These are phyloP conservation scores for Herpetotheres cachinnans DNA, from an alignment of 2,113 vertebrate genomes.

Conservation along the genomic window DNA sequence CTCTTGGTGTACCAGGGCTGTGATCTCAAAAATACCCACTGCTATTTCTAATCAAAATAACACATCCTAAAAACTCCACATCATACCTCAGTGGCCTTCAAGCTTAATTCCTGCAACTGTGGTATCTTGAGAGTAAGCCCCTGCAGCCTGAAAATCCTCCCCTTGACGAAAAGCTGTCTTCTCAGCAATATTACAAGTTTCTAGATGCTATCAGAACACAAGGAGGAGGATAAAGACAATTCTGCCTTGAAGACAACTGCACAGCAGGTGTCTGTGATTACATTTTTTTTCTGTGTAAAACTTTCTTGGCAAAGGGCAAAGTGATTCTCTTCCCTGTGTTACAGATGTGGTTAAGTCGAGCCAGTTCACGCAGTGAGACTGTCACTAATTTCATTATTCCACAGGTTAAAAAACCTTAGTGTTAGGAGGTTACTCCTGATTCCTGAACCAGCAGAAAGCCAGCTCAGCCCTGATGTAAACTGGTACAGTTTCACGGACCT, in stretches of 20 bases:
- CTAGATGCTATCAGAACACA: neutral
- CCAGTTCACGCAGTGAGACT: neutral
- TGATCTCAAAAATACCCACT: neutral
- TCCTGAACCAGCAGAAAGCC: neutral
- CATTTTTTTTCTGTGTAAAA: neutral
- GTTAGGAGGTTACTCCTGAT: neutral
- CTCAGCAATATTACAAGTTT: neutral
- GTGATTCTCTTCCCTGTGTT: neutral
- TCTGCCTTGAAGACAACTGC: neutral
- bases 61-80: neutral
- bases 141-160: neutral
- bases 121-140: neutral
- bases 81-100: neutral
- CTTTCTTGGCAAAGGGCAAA: neutral
- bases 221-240: neutral
- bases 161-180: neutral
- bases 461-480: neutral
- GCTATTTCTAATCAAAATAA: neutral
- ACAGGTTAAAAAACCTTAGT: neutral
- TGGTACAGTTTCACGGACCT: neutral
- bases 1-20: neutral
- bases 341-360: rapidly evolving
- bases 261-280: too few relatives aligned
- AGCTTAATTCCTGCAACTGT: neutral
- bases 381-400: neutral